phyloP scores from a whole-genome alignment of 2,797 vertebrate genomes.

The Apodemus agrarius region DNA sequence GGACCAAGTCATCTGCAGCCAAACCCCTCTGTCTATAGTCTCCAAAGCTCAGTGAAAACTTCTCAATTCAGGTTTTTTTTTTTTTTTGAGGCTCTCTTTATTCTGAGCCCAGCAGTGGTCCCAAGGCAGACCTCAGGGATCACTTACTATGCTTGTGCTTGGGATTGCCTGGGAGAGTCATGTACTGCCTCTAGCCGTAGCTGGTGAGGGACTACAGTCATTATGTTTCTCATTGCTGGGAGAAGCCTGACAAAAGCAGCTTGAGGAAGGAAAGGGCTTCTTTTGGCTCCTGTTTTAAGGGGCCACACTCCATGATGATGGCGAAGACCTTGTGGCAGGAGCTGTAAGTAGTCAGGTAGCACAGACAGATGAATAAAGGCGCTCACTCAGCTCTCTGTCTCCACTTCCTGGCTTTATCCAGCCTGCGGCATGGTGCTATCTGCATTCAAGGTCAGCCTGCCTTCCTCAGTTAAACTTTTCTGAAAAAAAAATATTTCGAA shows the following conservation, averaged over 20 bases:
- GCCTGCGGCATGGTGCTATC: background rate
- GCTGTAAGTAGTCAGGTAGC: background rate
- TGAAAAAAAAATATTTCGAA: background rate
- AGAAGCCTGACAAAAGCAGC: background rate
- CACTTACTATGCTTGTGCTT: background rate
- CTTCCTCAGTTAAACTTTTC: background rate
- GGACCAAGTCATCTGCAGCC: background rate
- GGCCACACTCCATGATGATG: background rate
- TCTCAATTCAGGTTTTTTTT: background rate
- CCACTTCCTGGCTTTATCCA: background rate
- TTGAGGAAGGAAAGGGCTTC: background rate
- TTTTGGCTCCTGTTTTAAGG: background rate
- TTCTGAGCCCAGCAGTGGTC: background rate
- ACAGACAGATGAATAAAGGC: background rate
- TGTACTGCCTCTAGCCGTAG: background rate
- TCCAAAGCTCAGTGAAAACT: background rate
- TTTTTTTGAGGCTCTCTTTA: background rate
- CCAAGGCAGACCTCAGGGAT: background rate
- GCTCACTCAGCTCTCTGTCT: background rate
- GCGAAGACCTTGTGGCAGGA: background rate
- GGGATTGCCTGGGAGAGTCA: background rate
- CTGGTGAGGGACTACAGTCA: background rate
- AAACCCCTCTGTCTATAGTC: background rate
- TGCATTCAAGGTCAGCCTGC: background rate
- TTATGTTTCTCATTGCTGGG: background rate